Percentiles rank a stretch among this genome's conserved stretches.
phyloP scores from a whole-genome alignment of 2,888 invertebrate species.

The Suillia variegata region DNA sequence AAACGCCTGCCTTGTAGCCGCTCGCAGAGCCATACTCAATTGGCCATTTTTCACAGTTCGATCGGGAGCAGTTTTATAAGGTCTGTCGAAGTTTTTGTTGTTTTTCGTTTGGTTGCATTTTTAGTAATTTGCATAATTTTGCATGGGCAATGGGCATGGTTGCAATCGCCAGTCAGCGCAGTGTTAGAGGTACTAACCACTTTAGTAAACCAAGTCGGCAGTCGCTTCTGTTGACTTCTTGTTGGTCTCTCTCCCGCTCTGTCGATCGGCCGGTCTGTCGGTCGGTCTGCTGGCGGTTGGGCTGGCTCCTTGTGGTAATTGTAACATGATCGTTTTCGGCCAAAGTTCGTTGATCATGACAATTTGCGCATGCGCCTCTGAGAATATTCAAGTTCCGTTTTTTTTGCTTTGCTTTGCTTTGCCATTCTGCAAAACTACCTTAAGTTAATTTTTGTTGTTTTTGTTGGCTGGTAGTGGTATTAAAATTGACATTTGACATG shows the following conservation, averaged over 20 bases:
- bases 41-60: slow-evolving; percentile 2
- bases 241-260: not conserved
- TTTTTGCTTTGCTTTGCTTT: not conserved
- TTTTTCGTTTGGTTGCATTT: not conserved
- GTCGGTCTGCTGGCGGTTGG: not conserved
- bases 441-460: not conserved
- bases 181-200: too few relatives aligned
- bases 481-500: slow-evolving; percentile 1
- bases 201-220: not conserved
- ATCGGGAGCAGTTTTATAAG: not conserved
- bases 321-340: slow-evolving; percentile 5
- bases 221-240: not conserved
- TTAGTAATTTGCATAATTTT: not conserved
- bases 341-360: not conserved
- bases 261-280: not conserved
- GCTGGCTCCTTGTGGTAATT: not conserved
- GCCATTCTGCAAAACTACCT: too few relatives aligned
- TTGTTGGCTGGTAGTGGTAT: not conserved
- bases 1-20: not conserved
- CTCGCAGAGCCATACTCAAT: not conserved
- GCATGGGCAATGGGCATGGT: not conserved
- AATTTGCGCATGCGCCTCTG: not conserved
- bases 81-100: too few relatives aligned
- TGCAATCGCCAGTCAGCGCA: too few relatives aligned
- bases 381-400: not conserved